These are phyloP conservation scores for Vanessa tameamea DNA, from an alignment of 1,140 invertebrate genomes.

Conservation along the genomic window DNA sequence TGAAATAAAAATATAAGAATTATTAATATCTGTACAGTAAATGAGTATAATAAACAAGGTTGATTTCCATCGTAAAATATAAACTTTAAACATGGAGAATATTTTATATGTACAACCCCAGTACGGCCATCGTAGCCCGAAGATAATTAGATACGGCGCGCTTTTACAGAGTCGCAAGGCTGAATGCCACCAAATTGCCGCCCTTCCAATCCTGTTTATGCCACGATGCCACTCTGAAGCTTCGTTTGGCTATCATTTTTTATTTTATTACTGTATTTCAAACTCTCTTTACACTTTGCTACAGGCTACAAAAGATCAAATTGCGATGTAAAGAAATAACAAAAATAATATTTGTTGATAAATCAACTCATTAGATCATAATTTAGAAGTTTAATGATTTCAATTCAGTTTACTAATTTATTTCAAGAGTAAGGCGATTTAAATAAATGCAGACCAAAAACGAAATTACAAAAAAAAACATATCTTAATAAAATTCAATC, in stretches of 20 bases:
- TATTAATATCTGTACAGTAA: neutral
- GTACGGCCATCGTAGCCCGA: slow-evolving; percentile 61
- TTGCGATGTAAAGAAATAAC: neutral
- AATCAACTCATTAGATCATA: too few species aligned
- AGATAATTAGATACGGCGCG: slow-evolving; percentile 78
- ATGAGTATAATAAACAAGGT: neutral
- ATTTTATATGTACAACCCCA: slow-evolving; percentile 30
- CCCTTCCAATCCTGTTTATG: slow-evolving; percentile 74
- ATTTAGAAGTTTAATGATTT: too few species aligned
- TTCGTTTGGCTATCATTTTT: slow-evolving; percentile 49
- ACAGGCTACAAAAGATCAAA: slow-evolving; percentile 1
- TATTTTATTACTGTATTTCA: slow-evolving; percentile 41
- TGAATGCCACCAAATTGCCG: slow-evolving; percentile 77
- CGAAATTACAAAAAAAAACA: too few species aligned
- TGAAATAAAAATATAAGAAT: neutral
- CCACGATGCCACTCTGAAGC: slow-evolving; percentile 55
- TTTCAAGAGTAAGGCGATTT: too few species aligned
- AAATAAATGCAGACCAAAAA: too few species aligned
- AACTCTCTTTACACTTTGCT: slow-evolving; percentile 2
- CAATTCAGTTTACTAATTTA: too few species aligned
- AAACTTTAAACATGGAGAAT: slow-evolving; percentile 35
- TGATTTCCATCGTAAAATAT: slow-evolving; percentile 14
- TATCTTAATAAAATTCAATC: too few species aligned
- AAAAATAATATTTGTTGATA: too few species aligned
- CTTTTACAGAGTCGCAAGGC: slow-evolving; percentile 72